Conservation (phyloP, 2,797 vertebrate species). For the Periparus ater region DNA sequence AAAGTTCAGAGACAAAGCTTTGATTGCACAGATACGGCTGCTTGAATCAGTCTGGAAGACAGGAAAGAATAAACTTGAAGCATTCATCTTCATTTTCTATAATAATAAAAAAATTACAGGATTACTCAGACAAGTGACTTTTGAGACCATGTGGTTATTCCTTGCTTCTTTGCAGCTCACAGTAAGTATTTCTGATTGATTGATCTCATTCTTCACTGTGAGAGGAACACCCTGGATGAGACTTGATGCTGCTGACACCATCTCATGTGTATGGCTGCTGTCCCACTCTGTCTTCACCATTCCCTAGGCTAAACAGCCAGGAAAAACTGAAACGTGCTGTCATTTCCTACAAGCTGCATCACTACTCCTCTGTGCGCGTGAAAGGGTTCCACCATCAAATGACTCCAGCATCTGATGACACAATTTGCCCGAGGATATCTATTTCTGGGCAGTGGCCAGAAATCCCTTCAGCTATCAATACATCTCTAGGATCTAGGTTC, state of each 20-base stretch:
- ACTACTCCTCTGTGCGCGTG: background rate
- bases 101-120: background rate
- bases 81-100: background rate
- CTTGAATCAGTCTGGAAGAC: conserved; percentile 4
- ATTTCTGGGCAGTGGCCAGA: conserved; percentile 43
- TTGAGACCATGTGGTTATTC: background rate
- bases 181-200: conserved; percentile 2
- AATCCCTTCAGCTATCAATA: conserved; percentile 51
- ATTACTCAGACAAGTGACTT: background rate
- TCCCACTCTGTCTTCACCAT: conserved; percentile 41
- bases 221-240: background rate
- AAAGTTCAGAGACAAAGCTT: background rate
- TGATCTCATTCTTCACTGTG: background rate
- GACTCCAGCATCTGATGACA: conserved; percentile 53
- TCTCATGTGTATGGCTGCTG: background rate
- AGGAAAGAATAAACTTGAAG: background rate
- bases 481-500: conserved; percentile 49
- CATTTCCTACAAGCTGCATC: conserved; percentile 57
- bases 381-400: conserved; percentile 54
- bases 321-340: conserved; percentile 65
- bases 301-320: conserved; percentile 49
- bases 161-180: background rate
- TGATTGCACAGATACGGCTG: background rate
- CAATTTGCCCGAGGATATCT: conserved; percentile 40
- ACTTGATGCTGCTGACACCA: background rate